These are phyloP conservation scores for Orgyia antiqua DNA, from an alignment of 2,888 invertebrate genomes.

Conservation along the genomic window DNA sequence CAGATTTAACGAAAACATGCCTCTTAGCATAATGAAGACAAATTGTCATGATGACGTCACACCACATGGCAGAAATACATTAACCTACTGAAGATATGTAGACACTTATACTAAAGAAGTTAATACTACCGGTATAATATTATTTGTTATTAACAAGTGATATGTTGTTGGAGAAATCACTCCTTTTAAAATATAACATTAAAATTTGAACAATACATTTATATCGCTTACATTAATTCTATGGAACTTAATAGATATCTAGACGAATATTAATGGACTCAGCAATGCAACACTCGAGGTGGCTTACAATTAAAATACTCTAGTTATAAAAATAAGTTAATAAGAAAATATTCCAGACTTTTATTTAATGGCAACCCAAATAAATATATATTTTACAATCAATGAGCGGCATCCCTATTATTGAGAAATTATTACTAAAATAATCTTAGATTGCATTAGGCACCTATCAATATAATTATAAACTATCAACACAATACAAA, in stretches of 20 bases:
- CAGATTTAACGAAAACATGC: conserved; percentile 30
- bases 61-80: conserved; percentile 37
- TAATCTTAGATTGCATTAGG: too few relatives aligned
- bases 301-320: conserved; percentile 66
- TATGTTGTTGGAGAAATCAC: conserved; percentile 74
- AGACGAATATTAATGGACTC: conserved; percentile 54
- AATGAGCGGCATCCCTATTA: conserved; percentile 29
- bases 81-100: conserved; percentile 39
- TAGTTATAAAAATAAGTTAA: conserved; percentile 59
- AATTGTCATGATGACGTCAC: conserved; percentile 29
- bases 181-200: conserved; percentile 59
- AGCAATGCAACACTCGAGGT: conserved; percentile 69
- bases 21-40: conserved; percentile 38
- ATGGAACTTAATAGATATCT: conserved; percentile 51
- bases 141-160: conserved; percentile 77
- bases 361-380: conserved; percentile 49
- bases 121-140: conserved; percentile 65
- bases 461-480: neutral
- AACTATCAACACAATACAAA: neutral
- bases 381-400: conserved; percentile 16
- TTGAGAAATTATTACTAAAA: conserved; percentile 14
- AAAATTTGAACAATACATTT: conserved; percentile 57
- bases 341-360: conserved; percentile 51
- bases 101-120: conserved; percentile 47
- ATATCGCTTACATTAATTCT: conserved; percentile 47